phyloP scores from a whole-genome alignment of 2,888 invertebrate species.

The Drosophila nr. perissopoda region DNA sequence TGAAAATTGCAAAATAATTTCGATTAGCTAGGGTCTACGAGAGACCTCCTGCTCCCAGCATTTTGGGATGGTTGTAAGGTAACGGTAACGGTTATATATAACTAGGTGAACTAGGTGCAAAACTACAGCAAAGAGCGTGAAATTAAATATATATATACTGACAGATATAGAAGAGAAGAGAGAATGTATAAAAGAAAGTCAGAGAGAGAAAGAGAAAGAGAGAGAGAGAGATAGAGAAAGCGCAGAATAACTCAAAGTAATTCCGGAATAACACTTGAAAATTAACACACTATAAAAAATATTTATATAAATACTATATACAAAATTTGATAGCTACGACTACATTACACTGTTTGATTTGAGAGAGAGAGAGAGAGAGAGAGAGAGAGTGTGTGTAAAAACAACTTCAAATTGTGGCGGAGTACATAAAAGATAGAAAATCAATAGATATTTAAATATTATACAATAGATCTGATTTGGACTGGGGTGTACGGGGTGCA shows the following conservation, averaged over 20 bases:
- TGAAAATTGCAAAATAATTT: conserved; percentile 14
- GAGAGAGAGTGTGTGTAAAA: conserved; percentile 26
- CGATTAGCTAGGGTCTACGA: conserved; percentile 58
- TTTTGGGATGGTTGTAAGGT: conserved; percentile 58
- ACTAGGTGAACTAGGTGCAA: conserved; percentile 54
- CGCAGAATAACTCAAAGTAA: conserved; percentile 65
- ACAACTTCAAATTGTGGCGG: conserved; percentile 61
- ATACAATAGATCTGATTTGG: conserved; percentile 55
- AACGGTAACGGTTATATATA: conserved; percentile 32
- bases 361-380: too few species aligned
- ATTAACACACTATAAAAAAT: conserved; percentile 67
- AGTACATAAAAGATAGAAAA: conserved; percentile 50
- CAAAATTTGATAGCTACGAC: conserved; percentile 69
- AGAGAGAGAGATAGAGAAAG: conserved; percentile 46
- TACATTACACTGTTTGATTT: conserved; percentile 32
- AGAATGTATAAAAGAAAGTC: conserved; percentile 53
- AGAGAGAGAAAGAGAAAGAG: conserved; percentile 57
- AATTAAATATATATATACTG: conserved; percentile 48
- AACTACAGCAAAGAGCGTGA: conserved; percentile 61
- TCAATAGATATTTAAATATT: conserved; percentile 52
- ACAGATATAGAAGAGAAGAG: conserved; percentile 50
- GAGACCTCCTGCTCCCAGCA: conserved; percentile 83
- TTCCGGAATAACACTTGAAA: conserved; percentile 84
- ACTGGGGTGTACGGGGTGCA: conserved; percentile 27
- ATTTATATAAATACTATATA: conserved; percentile 79